Evolutionary conservation across 2,888 invertebrate species (phyloP).

Genomic region (Nephrotoma flavescens): DNA sequence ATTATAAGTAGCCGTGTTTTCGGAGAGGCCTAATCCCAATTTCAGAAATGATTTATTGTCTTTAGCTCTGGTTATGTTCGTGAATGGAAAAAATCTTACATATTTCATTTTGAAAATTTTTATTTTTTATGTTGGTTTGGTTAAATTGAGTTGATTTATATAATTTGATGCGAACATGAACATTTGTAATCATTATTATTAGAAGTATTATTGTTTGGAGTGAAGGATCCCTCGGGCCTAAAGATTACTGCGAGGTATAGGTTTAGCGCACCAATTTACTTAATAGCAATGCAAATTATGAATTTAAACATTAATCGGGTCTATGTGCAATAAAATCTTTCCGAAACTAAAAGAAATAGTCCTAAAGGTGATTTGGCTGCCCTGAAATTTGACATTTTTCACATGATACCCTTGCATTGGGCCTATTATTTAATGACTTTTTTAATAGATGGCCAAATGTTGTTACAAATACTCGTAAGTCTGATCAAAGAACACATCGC

Average conservation of each 20-base stretch:
- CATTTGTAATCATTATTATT: not conserved
- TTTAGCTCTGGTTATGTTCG: not conserved
- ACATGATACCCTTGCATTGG: too few relatives aligned
- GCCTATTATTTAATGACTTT: too few relatives aligned
- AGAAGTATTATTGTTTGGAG: not conserved
- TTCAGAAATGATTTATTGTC: constrained; percentile 3
- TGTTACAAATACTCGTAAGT: too few relatives aligned
- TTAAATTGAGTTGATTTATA: not conserved
- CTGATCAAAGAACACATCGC: too few relatives aligned
- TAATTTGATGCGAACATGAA: constrained; percentile 1
- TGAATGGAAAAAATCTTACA: not conserved
- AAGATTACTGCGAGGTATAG: not conserved
- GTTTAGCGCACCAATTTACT: too few relatives aligned
- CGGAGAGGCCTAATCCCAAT: not conserved
- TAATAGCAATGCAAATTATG: too few relatives aligned
- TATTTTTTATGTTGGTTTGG: not conserved
- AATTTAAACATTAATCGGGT: too few relatives aligned
- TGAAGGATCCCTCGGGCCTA: not conserved
- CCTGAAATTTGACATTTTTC: too few relatives aligned
- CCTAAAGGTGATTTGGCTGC: too few relatives aligned
- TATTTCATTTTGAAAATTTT: not conserved
- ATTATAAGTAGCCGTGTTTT: not conserved
- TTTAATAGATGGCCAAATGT: too few relatives aligned
- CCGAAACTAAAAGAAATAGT: too few relatives aligned
- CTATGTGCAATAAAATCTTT: too few relatives aligned